phyloP scores from a whole-genome alignment of 2,797 vertebrate genomes.

The Antrozous pallidus region DNA sequence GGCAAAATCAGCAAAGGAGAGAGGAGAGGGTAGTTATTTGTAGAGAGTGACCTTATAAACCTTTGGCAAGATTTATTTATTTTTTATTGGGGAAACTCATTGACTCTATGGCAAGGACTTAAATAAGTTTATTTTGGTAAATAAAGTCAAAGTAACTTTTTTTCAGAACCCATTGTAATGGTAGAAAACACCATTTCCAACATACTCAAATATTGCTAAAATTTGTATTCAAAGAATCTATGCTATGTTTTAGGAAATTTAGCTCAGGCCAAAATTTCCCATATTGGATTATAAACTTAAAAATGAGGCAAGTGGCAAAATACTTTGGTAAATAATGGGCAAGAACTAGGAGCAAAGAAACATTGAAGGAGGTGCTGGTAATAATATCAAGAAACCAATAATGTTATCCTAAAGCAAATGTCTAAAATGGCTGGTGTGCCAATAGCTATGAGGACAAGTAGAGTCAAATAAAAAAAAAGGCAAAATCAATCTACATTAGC shows the following conservation, averaged over 20 bases:
- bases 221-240: neutral
- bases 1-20: neutral
- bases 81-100: neutral
- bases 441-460: neutral
- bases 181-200: neutral
- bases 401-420: neutral
- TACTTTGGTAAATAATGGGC: neutral
- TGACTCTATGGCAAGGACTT: neutral
- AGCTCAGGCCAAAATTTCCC: neutral
- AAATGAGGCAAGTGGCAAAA: neutral
- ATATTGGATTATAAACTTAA: conserved; percentile 11
- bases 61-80: neutral
- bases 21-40: neutral
- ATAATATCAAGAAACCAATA: neutral
- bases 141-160: neutral
- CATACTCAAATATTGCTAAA: conserved; percentile 6
- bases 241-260: conserved; percentile 21
- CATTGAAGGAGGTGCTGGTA: neutral
- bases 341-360: neutral
- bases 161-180: neutral
- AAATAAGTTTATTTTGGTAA: neutral
- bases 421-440: neutral
- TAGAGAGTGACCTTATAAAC: neutral
- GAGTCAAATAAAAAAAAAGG: neutral
- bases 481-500: neutral